Evolutionary conservation across 1,140 invertebrate species (phyloP).

Genomic region (Drosophila quadrilineata): DNA sequence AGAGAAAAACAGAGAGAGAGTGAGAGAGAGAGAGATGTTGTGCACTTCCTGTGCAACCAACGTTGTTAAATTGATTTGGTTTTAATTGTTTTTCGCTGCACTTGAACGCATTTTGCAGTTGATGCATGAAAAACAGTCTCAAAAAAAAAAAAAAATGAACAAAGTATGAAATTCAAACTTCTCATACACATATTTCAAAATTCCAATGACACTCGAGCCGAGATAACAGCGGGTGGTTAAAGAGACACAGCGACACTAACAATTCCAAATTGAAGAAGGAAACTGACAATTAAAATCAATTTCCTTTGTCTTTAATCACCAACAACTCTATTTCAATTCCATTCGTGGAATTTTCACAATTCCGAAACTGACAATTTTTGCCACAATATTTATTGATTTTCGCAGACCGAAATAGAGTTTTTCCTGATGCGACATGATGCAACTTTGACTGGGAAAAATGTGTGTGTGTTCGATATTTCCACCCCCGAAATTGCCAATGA

Average conservation of each 20-base stretch:
- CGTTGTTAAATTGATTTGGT: constrained; percentile 45
- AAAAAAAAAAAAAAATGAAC: not conserved
- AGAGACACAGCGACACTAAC: not conserved
- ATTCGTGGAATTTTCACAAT: constrained; percentile 24
- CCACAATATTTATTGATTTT: constrained; percentile 54
- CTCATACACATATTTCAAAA: too few species aligned
- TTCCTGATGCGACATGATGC: constrained; percentile 21
- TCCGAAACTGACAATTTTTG: constrained; percentile 19
- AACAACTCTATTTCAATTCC: too few species aligned
- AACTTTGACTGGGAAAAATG: too few species aligned
- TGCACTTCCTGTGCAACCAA: constrained; percentile 39
- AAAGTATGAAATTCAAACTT: too few species aligned
- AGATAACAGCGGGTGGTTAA: constrained; percentile 6
- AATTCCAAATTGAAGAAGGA: not conserved
- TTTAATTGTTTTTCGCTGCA: constrained; percentile 57
- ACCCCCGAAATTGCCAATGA: constrained; percentile 19
- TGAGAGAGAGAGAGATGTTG: constrained; percentile 1
- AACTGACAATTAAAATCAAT: constrained; percentile 20
- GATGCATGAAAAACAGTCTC: constrained; percentile 41
- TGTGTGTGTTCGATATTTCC: constrained; percentile 10
- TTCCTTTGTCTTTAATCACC: not conserved
- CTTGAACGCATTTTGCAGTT: constrained; percentile 51
- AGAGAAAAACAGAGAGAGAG: constrained; percentile 1
- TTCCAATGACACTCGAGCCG: not conserved
- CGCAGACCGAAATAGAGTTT: too few species aligned